A percentile compares a stretch with the other conserved stretches of the same genome.
These are phyloP conservation scores for Kradibia gibbosae DNA, from an alignment of 1,140 invertebrate genomes.

Conservation along the genomic window DNA sequence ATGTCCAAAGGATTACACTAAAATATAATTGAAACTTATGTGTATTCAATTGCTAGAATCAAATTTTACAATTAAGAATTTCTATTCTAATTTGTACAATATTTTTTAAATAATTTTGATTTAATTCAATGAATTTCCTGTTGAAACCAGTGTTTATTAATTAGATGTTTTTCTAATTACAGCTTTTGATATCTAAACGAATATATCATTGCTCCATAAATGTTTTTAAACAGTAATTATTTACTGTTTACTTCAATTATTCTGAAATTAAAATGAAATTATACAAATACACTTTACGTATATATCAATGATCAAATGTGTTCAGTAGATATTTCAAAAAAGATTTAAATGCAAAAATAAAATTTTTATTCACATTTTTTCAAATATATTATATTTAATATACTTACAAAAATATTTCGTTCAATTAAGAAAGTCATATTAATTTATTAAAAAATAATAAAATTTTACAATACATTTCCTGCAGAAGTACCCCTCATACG, in stretches of 20 bases:
- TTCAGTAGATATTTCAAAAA: too few relatives aligned
- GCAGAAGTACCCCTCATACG: not conserved
- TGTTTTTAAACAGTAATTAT: not conserved
- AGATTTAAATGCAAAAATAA: not conserved
- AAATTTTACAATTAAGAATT: too few relatives aligned
- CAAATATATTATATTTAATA: not conserved
- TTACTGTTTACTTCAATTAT: not conserved
- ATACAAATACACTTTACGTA: too few relatives aligned
- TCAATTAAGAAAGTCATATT: not conserved
- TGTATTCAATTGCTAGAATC: too few relatives aligned
- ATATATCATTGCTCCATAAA: not conserved
- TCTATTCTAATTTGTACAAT: too few relatives aligned
- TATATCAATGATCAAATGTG: too few relatives aligned
- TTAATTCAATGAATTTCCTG: too few relatives aligned
- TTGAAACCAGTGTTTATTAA: too few relatives aligned
- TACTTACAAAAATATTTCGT: not conserved
- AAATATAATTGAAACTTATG: slow-evolving; percentile 8
- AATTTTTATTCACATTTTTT: not conserved
- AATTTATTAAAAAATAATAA: not conserved
- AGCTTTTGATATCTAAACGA: too few relatives aligned
- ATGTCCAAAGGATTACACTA: slow-evolving; percentile 37
- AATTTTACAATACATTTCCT: not conserved
- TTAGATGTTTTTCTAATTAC: too few relatives aligned
- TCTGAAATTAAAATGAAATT: not conserved
- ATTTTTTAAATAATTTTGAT: too few relatives aligned